phyloP scores from a whole-genome alignment of 92 coral and sea anemone species.

The Zoanthus sansibaricus region DNA sequence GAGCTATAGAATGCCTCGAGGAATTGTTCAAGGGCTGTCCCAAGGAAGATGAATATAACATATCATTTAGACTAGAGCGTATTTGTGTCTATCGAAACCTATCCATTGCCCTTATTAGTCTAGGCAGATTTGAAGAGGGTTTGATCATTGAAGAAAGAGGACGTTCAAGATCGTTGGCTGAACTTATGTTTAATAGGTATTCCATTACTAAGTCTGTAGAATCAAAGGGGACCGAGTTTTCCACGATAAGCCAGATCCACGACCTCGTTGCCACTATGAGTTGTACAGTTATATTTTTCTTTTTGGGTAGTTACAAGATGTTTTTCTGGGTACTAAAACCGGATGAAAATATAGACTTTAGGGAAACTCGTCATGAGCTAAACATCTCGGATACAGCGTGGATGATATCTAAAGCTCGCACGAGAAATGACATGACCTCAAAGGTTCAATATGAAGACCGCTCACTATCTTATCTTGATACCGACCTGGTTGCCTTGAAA shows the following conservation, averaged over 20 bases:
- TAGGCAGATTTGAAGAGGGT: neutral
- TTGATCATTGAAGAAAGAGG: slow-evolving; percentile 7
- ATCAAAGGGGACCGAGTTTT: neutral
- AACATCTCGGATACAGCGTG: neutral
- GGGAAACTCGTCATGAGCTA: neutral
- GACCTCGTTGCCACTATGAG: neutral
- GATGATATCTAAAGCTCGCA: slow-evolving; percentile 3
- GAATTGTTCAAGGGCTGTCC: neutral
- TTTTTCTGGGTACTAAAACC: neutral
- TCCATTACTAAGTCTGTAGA: neutral
- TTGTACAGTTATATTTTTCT: neutral
- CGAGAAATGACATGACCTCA: neutral
- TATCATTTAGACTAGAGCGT: neutral
- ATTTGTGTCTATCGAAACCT: neutral
- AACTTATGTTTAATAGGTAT: neutral
- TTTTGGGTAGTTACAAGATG: neutral
- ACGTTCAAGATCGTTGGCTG: slow-evolving; percentile 4
- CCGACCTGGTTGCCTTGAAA: neutral
- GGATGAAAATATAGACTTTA: neutral
- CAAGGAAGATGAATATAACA: neutral
- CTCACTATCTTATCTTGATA: neutral
- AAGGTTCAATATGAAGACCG: neutral
- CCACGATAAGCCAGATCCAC: neutral
- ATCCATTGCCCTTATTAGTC: neutral
- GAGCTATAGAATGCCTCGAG: neutral